Base-by-base conservation (phyloP, 2,888 invertebrate species). In the Synergus laeviventris region DNA sequence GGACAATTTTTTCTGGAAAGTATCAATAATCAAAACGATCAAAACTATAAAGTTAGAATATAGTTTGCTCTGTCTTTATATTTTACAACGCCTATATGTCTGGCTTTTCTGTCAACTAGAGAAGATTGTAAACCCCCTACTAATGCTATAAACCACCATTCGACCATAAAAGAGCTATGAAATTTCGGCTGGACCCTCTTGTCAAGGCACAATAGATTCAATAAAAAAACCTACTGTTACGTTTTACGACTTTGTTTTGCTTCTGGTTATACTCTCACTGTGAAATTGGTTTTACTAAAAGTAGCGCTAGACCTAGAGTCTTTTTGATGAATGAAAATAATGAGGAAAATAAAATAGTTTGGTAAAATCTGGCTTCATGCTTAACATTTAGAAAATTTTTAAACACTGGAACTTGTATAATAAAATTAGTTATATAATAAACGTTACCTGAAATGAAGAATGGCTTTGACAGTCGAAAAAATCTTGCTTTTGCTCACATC, bases 191-290 rank as follows among this genome's bases (percentile, higher is more conserved):
- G 21, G 39, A 21, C 21, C 42, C 18, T 2, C 21, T 59, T 12
- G 14, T 21, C 14, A 14, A 42, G 12, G 42, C 42, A 61, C 31
- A 42, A 39, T 39, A 64, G 18, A 64, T 64, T n/a, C 21, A 24
- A 66, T 31, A 66, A 14, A 24, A 64, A 45, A 66, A 66, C 14
- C 24, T 14, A 45, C 45, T 45, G n/a, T 45, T 66, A 16, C 31
- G 14, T 70, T 45, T 49, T 70, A 49, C 49, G 49, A 31, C 11
- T 49, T 49, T 70, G 31, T 49, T 49, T 70, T 49, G 16, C 31
- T 31, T 31, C 49, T 4, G 54, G 9, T 54, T 18, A n/a, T n/a
- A 54, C 54, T 18, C 11, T 18, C n/a, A 18, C 38, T 62, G 38
- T 39, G n/a, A 39, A 62, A 39, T n/a, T 62, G 9, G 62, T 62